Percentiles rank a stretch among this genome's conserved stretches.
Conservation (phyloP, 2,113 vertebrate genomes). For the Chaetodon trifascialis region DNA sequence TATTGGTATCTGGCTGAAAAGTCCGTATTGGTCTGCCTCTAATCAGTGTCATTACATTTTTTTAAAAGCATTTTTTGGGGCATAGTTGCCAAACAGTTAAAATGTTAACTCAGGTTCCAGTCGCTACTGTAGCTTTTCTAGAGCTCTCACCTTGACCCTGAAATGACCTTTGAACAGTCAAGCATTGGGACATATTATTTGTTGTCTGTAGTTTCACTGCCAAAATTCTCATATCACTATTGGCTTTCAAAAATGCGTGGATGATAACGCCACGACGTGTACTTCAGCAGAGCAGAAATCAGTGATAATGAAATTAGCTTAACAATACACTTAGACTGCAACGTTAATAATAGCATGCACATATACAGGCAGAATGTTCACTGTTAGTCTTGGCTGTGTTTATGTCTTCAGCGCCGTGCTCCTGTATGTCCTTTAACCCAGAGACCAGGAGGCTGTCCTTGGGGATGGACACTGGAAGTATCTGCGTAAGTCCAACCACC, state of each 20-base stretch:
- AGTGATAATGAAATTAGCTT: neutral
- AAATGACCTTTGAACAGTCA: neutral
- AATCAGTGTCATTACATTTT: too few species aligned
- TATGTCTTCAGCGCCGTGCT: slow-evolving; percentile 90
- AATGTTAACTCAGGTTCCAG: too few species aligned
- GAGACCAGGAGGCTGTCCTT: slow-evolving; percentile 97
- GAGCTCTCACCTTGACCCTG: too few species aligned
- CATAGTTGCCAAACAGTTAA: too few species aligned
- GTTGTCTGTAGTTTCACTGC: neutral
- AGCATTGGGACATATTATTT: neutral
- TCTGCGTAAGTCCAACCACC: slow-evolving; percentile 91
- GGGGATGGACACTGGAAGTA: slow-evolving; percentile 95
- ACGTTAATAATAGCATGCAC: too few species aligned
- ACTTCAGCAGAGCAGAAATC: neutral
- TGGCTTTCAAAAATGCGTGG: neutral
- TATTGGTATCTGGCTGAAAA: too few species aligned
- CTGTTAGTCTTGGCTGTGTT: neutral
- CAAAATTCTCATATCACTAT: neutral
- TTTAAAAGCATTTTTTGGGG: too few species aligned
- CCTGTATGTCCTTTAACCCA: slow-evolving; percentile 98
- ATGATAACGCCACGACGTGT: neutral
- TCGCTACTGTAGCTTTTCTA: too few species aligned
- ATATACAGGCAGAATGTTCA: neutral
- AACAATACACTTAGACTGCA: neutral
- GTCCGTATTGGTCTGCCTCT: too few species aligned